These are phyloP conservation scores for Tenodera sinensis DNA, from an alignment of 2,888 invertebrate species.

Conservation along the genomic window DNA sequence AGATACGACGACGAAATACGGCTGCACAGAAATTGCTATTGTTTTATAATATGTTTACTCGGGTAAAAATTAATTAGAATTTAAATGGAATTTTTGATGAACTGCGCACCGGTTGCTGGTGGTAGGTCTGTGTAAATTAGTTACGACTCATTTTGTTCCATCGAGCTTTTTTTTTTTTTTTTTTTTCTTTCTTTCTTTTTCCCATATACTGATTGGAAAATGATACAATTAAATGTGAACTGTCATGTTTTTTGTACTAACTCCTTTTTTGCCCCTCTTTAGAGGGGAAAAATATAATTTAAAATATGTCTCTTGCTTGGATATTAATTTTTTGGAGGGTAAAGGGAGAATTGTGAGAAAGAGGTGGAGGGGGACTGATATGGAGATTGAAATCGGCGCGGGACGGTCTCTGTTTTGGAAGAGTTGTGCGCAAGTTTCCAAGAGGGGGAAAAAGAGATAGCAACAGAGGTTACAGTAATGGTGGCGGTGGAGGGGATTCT, in stretches of 20 bases:
- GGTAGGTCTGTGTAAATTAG: constrained; percentile 17
- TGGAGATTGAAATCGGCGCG: constrained; percentile 51
- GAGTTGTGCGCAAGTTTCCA: constrained; percentile 42
- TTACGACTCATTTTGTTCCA: constrained; percentile 15
- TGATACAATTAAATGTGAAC: constrained; percentile 17
- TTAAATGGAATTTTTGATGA: constrained; percentile 20
- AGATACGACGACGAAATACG: not conserved
- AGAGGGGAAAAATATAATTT: constrained; percentile 5
- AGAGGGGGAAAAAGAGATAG: constrained; percentile 27
- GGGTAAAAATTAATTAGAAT: constrained; percentile 19
- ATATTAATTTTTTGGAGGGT: constrained; percentile 8
- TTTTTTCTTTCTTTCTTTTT: not conserved
- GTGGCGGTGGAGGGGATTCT: constrained; percentile 35
- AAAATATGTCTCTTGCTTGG: constrained; percentile 15
- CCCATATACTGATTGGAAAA: constrained; percentile 14
- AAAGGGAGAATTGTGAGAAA: not conserved
- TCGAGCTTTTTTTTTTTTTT: constrained; percentile 3
- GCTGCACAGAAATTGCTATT: constrained; percentile 8
- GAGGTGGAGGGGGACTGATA: constrained; percentile 2
- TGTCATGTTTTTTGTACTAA: constrained; percentile 6
- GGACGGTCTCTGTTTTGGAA: constrained; percentile 41
- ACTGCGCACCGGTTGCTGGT: not conserved
- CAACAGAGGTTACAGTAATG: constrained; percentile 34
- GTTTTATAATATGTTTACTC: constrained; percentile 17
- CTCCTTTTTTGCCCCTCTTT: not conserved